Evolutionary conservation across 2,113 vertebrate genomes (phyloP).

Genomic region (Chloropsis cyanopogon): DNA sequence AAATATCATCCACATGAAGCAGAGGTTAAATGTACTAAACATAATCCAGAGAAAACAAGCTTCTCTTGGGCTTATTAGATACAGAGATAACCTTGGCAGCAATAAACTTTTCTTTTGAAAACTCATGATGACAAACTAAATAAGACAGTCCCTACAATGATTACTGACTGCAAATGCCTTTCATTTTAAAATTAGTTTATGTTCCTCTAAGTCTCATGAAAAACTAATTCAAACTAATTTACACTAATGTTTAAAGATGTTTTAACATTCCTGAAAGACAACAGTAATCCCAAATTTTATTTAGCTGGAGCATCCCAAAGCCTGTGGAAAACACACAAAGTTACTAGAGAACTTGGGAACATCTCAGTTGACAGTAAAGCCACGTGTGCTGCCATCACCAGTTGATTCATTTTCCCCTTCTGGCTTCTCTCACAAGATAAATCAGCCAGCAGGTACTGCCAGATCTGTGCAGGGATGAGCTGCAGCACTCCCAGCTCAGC

Average conservation of each 20-base stretch:
- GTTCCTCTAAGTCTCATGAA: neutral
- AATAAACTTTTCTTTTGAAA: neutral
- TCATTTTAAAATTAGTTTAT: neutral
- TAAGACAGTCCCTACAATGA: neutral
- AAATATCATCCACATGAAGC: neutral
- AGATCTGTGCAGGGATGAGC: neutral
- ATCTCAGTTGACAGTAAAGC: neutral
- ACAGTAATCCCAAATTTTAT: neutral
- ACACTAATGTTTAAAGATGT: neutral
- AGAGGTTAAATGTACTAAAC: neutral
- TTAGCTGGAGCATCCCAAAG: neutral
- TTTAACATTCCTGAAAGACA: neutral
- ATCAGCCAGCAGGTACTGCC: neutral
- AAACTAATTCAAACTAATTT: neutral
- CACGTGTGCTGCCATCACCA: neutral
- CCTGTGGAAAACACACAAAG: neutral
- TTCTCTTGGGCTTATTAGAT: neutral
- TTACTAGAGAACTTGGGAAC: neutral
- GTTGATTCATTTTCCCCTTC: neutral
- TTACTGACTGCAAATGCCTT: neutral
- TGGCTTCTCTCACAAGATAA: neutral
- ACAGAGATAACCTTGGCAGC: neutral
- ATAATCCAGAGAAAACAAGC: neutral
- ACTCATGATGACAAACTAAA: neutral
- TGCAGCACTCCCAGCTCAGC: neutral